Percentiles rank a stretch among this genome's conserved stretches.
phyloP scores from a whole-genome alignment of 2,888 invertebrate genomes.

The Thereva nobilitata region DNA sequence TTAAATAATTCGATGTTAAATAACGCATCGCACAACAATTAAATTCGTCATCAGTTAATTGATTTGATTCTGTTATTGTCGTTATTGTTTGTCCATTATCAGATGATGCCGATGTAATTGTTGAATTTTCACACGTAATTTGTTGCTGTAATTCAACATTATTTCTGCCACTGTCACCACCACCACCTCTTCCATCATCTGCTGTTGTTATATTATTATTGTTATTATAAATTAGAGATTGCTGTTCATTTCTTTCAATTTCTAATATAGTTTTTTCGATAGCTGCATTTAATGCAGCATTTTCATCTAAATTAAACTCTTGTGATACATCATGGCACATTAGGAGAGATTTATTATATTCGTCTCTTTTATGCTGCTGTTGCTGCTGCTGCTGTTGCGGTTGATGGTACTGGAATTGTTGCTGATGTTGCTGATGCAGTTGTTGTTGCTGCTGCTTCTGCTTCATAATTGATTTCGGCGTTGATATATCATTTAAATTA shows the following conservation, averaged over 20 bases:
- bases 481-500: background rate
- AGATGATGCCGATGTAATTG: background rate
- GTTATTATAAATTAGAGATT: background rate
- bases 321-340: background rate
- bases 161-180: background rate
- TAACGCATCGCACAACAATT: background rate
- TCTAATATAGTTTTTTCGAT: conserved; percentile 6
- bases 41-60: background rate
- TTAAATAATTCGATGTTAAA: background rate
- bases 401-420: background rate
- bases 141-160: too few relatives aligned
- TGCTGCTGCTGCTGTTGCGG: background rate
- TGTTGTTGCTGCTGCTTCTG: background rate
- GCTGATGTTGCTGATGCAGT: background rate
- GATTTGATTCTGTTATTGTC: background rate
- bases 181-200: background rate
- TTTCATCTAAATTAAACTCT: conserved; percentile 18
- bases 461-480: background rate
- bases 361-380: background rate
- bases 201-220: background rate
- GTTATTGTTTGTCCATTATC: background rate
- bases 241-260: background rate
- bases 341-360: conserved; percentile 8
- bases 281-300: conserved; percentile 6
- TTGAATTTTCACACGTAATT: too few relatives aligned